Evolutionary conservation across 1,140 invertebrate genomes (phyloP).

Genomic region (Fragariocoptes setiger): DNA sequence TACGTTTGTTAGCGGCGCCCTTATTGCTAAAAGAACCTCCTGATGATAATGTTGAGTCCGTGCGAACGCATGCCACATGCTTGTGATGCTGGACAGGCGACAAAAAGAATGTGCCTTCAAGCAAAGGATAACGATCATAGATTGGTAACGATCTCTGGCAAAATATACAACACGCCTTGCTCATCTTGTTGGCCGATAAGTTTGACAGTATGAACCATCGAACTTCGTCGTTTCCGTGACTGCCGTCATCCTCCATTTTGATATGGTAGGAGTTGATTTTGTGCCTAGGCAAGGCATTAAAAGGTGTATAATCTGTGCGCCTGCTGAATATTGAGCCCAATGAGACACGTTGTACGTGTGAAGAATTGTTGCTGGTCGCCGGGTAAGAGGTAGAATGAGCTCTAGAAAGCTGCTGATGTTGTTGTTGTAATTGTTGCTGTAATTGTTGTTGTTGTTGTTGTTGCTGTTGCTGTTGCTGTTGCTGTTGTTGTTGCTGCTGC

Average conservation of each 20-base stretch:
- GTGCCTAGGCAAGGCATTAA: conserved; percentile 63
- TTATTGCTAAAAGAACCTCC: too few relatives aligned
- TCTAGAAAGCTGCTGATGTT: too few relatives aligned
- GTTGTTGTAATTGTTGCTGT: too few relatives aligned
- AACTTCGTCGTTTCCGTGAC: conserved; percentile 85
- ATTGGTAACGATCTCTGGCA: conserved; percentile 60
- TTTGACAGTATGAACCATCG: conserved; percentile 66
- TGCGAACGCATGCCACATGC: conserved; percentile 50
- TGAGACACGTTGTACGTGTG: too few relatives aligned
- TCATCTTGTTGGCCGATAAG: conserved; percentile 42
- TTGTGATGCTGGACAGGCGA: conserved; percentile 58
- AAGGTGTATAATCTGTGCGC: conserved; percentile 66
- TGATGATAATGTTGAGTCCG: too few relatives aligned
- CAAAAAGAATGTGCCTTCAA: conserved; percentile 87
- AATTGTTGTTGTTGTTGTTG: too few relatives aligned
- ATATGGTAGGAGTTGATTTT: conserved; percentile 96
- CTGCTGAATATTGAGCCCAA: conserved; percentile 36
- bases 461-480: too few relatives aligned
- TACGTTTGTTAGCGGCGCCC: too few relatives aligned
- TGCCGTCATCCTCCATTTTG: conserved; percentile 90
- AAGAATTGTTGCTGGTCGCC: too few relatives aligned
- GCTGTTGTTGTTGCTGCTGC: too few relatives aligned
- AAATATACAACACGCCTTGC: conserved; percentile 31
- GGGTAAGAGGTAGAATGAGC: too few relatives aligned
- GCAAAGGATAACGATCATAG: conserved; percentile 78